Evolutionary conservation across 1,140 invertebrate species (phyloP).

Genomic region (Pomacea maculata): DNA sequence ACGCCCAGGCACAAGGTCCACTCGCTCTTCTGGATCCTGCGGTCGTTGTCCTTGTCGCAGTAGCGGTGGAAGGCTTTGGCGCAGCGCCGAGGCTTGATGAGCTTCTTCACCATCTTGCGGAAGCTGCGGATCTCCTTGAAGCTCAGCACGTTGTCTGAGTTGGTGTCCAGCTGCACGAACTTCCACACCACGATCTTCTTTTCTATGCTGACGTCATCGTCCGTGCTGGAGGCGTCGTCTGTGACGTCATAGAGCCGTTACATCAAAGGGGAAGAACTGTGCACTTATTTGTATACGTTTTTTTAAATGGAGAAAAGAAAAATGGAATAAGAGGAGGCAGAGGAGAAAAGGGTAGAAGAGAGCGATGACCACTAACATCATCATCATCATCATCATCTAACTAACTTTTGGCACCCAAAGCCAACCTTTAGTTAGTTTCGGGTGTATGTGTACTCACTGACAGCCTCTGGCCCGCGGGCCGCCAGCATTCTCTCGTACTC

Average conservation of each 20-base stretch:
- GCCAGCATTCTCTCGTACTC: constrained; percentile 70
- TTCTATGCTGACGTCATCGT: constrained; percentile 30
- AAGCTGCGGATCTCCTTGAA: constrained; percentile 83
- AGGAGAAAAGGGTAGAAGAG: too few species aligned
- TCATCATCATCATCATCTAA: too few species aligned
- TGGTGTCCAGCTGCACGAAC: constrained; percentile 81
- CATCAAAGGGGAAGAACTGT: too few species aligned
- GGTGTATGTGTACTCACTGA: constrained; percentile 12
- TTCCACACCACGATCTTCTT: constrained; percentile 80
- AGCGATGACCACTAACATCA: too few species aligned
- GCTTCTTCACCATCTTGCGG: constrained; percentile 81
- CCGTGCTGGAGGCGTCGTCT: constrained; percentile 9
- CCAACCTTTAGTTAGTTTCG: too few species aligned
- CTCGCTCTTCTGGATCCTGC: constrained; percentile 77
- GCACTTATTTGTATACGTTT: too few species aligned
- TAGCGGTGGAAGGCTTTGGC: constrained; percentile 85
- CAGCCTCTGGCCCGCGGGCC: constrained; percentile 15
- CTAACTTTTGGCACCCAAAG: too few species aligned
- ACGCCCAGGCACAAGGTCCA: constrained; percentile 84
- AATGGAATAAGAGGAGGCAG: too few species aligned
- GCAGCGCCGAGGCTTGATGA: constrained; percentile 86
- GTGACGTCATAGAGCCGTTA: not conserved
- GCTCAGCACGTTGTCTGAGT: constrained; percentile 79
- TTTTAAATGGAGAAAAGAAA: too few species aligned
- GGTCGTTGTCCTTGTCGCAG: constrained; percentile 84